Conservation (phyloP, 1,140 invertebrate species). For the Nasonia longicornis region DNA sequence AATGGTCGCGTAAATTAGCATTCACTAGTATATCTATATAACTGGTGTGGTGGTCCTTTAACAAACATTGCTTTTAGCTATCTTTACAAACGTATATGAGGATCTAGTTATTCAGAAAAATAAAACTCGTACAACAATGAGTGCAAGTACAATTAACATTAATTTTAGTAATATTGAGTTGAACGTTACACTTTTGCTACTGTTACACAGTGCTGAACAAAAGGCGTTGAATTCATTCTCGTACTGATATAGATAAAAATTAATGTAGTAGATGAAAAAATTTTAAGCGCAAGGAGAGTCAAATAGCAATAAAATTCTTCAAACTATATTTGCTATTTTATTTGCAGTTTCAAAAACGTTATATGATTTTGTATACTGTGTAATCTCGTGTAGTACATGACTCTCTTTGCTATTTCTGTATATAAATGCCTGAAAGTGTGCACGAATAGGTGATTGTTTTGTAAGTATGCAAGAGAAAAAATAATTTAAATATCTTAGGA, state of each 20-base stretch:
- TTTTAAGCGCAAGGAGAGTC: conserved; percentile 34
- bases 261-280: neutral
- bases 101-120: conserved; percentile 17
- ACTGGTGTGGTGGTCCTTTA: too few species aligned
- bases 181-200: conserved; percentile 10
- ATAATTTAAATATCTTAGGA: conserved; percentile 32
- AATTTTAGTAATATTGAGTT: conserved; percentile 38
- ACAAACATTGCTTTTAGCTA: conserved; percentile 1
- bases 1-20: too few species aligned
- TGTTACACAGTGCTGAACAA: conserved; percentile 15
- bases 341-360: neutral
- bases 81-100: conserved; percentile 19
- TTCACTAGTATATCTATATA: too few species aligned
- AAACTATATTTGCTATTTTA: neutral
- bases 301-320: conserved; percentile 17
- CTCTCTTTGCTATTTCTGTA: conserved; percentile 40
- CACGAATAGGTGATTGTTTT: conserved; percentile 36
- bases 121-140: conserved; percentile 28
- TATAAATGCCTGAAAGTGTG: conserved; percentile 31
- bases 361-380: neutral
- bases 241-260: conserved; percentile 37
- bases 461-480: conserved; percentile 26
- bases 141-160: conserved; percentile 50
- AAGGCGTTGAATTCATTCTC: conserved; percentile 23
- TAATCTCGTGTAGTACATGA: neutral